phyloP scores from a whole-genome alignment of 2,113 vertebrate species.

The mouse (Mus musculus) region GRCm39 chr3:50646001-50646500 shows the following conservation, averaged over 20 bases:
- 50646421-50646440: constrained; percentile 27
- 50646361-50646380: background rate
- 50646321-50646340: constrained; percentile 12
- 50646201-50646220: background rate
- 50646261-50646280: background rate
- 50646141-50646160: constrained; percentile 47
- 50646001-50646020: constrained; percentile 73
- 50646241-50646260: background rate
- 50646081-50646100: constrained; percentile 67
- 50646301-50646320: background rate
- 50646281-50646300: background rate
- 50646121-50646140: constrained; percentile 70
- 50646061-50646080: constrained; percentile 71
- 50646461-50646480: constrained; percentile 20
- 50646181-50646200: background rate
- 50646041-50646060: constrained; percentile 72
- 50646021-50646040: constrained; percentile 70
- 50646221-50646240: background rate
- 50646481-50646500: background rate
- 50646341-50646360: background rate
- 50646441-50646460: background rate
- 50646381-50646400: constrained; percentile 51
- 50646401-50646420: constrained; percentile 21
- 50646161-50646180: constrained; percentile 3
- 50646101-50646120: constrained; percentile 67